Evolutionary conservation across 2,113 vertebrate species (phyloP).

Genomic region (Prunella himalayana): DNA sequence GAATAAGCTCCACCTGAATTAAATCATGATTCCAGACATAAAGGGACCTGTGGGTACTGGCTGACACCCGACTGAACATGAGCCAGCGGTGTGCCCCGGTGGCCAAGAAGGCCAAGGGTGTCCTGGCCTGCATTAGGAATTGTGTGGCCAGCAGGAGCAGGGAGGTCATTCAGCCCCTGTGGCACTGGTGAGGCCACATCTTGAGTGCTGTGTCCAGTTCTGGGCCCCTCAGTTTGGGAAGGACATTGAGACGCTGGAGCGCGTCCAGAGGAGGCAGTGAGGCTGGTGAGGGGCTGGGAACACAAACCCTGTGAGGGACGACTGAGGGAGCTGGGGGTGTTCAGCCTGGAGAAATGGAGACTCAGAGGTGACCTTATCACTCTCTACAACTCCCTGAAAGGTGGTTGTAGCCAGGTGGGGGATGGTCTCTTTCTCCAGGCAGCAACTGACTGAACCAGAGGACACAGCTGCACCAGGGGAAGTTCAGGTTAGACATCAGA

Average conservation of each 20-base stretch:
- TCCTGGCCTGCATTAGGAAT: not conserved
- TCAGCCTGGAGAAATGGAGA: not conserved
- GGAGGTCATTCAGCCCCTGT: not conserved
- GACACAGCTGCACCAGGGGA: not conserved
- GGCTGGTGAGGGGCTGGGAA: not conserved
- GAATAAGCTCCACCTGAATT: not conserved
- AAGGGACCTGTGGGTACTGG: not conserved
- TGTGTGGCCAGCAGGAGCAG: not conserved
- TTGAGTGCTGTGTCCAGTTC: not conserved
- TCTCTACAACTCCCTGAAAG: not conserved
- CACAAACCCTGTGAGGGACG: fast-evolving
- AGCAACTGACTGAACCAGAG: not conserved
- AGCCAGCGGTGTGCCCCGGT: not conserved
- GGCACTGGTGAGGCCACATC: not conserved
- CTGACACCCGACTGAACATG: not conserved
- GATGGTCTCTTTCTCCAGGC: not conserved
- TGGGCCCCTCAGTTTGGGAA: not conserved
- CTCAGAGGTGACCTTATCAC: not conserved
- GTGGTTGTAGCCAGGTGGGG: fast-evolving
- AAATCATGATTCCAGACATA: not conserved
- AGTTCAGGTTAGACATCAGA: not conserved
- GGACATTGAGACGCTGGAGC: fast-evolving
- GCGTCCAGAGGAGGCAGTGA: fast-evolving
- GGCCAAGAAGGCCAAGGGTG: not conserved
- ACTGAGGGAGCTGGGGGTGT: not conserved